Base-by-base conservation (phyloP, 2,113 vertebrate species). In the Heterochromis multidens region DNA sequence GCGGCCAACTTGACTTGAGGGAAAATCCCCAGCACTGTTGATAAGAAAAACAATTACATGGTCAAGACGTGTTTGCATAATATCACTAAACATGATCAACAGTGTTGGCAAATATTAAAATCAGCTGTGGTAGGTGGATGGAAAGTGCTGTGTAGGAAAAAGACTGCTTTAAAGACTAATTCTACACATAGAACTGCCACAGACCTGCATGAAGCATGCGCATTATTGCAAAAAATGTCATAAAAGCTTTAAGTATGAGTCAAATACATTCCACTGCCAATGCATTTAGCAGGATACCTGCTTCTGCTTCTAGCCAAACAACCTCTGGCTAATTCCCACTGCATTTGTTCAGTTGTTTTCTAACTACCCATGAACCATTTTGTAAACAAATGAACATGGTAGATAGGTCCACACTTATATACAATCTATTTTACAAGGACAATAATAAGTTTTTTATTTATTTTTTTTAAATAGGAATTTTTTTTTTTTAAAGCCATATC, bases 371-470 rank as follows among this genome's bases (percentile, higher is more conserved):
- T 29, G 63, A 3, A 9, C 16, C 25, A 29, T 25, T 72, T 13
- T 46, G 43, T 49, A 72, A 29, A 29, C 1, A 70, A 70, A 72
- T 70, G 0, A 0, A 1, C 5, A 19, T 49, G 23, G 25, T 29
- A 21, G 25, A 29, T 21, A 11, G 40, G 37, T 40, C 43, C 46
- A 43, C 2, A 70, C 37, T 10, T 70, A 12, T 9, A 29, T 0
- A 49, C 9, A 72, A 49, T 29, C 25, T 49, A 12, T 25, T 21
- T 72, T 29, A 72, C 25, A 29, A 72, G 46, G 17, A 19, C 9
- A 72, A 23, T 72, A 49, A 29, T 3, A 72, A 11, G 49, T n/a
- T n/a, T n/a, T n/a, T n/a, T n/a, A 52, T 37, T 43, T 17, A 25
- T 43, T 67, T 17, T 67, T 67, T 1, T 43, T 67, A 23, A 25